A percentile compares a stretch with the other conserved stretches of the same genome.
These are phyloP conservation scores for Entomobrya proxima DNA, from an alignment of 2,888 invertebrate genomes.

Conservation along the genomic window DNA sequence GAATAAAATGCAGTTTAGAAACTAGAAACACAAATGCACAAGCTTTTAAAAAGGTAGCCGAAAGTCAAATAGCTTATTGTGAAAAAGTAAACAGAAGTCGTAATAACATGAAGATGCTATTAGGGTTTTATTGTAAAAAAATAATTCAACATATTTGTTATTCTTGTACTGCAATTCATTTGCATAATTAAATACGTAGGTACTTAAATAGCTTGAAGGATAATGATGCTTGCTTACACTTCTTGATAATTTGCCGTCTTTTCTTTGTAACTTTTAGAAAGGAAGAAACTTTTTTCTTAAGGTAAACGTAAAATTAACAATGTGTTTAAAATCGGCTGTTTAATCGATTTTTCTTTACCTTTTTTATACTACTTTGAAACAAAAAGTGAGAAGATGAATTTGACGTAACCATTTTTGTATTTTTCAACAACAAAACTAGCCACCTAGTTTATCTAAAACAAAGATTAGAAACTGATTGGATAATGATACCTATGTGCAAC, in stretches of 20 bases:
- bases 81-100: slow-evolving; percentile 30
- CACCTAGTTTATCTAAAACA: no score
- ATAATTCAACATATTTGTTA: slow-evolving; percentile 42
- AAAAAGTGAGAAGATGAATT: slow-evolving; percentile 31
- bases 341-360: slow-evolving; percentile 12
- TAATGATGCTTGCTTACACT: background rate
- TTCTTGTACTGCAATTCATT: slow-evolving; percentile 51
- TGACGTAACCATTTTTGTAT: background rate
- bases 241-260: background rate
- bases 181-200: slow-evolving; percentile 57
- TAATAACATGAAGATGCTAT: slow-evolving; percentile 55
- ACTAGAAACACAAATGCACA: background rate
- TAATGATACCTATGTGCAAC: slow-evolving; percentile 7
- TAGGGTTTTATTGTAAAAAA: slow-evolving; percentile 40
- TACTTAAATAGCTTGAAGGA: slow-evolving; percentile 46
- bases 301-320: no score
- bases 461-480: slow-evolving; percentile 1
- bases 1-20: background rate
- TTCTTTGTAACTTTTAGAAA: background rate
- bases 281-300: background rate
- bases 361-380: background rate
- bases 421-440: background rate
- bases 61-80: slow-evolving; percentile 31
- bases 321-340: slow-evolving; percentile 28
- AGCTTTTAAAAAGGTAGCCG: slow-evolving; percentile 38